Percentiles rank a stretch among this genome's conserved stretches.
These are phyloP conservation scores for Cynopterus brachyotis DNA, from an alignment of 2,113 vertebrate species.

Conservation along the genomic window DNA sequence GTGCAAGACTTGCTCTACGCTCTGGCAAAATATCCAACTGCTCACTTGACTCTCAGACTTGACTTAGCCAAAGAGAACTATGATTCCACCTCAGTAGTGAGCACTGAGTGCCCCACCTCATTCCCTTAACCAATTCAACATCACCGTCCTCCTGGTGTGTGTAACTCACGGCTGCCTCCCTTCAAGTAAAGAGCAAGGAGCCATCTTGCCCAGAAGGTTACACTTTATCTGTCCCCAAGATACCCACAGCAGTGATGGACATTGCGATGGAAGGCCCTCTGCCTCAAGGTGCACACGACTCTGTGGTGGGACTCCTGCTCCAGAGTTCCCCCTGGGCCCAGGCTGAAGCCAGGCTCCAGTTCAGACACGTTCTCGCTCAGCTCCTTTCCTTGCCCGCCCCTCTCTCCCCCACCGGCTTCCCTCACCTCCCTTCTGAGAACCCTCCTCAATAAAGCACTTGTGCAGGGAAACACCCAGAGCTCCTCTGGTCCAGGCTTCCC, in stretches of 20 bases:
- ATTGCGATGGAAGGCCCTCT: fast-evolving
- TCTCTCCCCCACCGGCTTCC: too few relatives aligned
- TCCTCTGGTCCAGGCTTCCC: not conserved
- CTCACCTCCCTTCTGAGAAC: not conserved
- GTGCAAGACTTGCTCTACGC: not conserved
- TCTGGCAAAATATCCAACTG: not conserved
- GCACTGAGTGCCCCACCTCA: not conserved
- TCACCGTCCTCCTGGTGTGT: fast-evolving
- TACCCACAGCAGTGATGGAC: not conserved
- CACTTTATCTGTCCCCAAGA: not conserved
- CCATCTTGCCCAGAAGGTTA: not conserved
- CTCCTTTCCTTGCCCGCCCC: not conserved
- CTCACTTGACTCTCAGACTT: not conserved
- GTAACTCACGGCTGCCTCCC: not conserved
- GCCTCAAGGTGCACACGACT: not conserved
- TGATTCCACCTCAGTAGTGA: not conserved
- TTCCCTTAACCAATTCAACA: not conserved
- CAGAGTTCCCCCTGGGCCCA: not conserved
- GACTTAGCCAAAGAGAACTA: not conserved
- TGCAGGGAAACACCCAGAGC: not conserved
- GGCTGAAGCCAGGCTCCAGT: not conserved
- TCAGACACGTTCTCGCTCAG: not conserved
- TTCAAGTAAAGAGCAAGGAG: not conserved
- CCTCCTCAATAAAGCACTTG: not conserved
- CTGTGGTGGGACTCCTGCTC: not conserved